Percentiles rank a stretch among this genome's conserved stretches.
Conservation (phyloP, 64 coral and sea anemone species). For the Montipora foliosa region DNA sequence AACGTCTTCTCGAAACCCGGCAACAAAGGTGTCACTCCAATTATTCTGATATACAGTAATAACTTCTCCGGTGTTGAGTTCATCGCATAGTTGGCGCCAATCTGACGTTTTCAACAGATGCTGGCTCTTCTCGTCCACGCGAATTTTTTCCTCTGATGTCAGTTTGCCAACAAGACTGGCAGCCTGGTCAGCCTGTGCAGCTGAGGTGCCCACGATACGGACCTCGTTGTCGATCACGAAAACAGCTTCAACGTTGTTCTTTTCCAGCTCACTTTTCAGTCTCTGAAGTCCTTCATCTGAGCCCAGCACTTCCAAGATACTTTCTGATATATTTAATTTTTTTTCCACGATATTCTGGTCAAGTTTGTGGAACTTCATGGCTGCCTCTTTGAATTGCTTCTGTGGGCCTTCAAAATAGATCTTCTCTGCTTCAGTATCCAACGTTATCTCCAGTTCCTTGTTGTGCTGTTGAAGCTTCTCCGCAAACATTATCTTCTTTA, state of each 20-base stretch:
- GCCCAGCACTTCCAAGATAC: constrained; percentile 48
- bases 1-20: constrained; percentile 60
- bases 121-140: constrained; percentile 46
- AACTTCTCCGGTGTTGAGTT: constrained; percentile 6
- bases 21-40: constrained; percentile 66
- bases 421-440: constrained; percentile 50
- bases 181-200: constrained; percentile 56
- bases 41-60: constrained; percentile 39
- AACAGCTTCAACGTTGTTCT: constrained; percentile 57
- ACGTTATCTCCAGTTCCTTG: constrained; percentile 50
- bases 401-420: constrained; percentile 60
- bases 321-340: neutral
- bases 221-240: constrained; percentile 54
- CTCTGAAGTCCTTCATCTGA: constrained; percentile 31
- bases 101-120: constrained; percentile 30
- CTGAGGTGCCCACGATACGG: constrained; percentile 27
- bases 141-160: constrained; percentile 62
- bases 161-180: constrained; percentile 41
- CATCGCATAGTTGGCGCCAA: constrained; percentile 48
- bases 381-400: constrained; percentile 39
- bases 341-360: neutral
- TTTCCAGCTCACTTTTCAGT: constrained; percentile 49
- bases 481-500: constrained; percentile 62
- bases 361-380: constrained; percentile 25
- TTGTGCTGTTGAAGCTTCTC: constrained; percentile 49